phyloP scores from a whole-genome alignment of 1,140 invertebrate genomes.

The Zaprionus kolodkinae region DNA sequence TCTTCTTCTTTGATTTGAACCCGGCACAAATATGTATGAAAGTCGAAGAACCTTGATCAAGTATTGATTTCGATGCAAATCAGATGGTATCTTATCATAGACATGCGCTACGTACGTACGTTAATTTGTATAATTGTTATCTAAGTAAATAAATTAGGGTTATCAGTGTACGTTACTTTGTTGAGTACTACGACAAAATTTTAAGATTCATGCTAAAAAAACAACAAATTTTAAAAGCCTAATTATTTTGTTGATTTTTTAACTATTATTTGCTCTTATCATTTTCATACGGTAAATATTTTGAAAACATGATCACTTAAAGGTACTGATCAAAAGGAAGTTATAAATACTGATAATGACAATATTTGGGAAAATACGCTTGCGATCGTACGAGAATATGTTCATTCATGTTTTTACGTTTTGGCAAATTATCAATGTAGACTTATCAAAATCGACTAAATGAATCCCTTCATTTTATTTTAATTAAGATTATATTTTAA shows the following conservation, averaged over 20 bases:
- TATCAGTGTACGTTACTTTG: not conserved
- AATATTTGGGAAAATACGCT: too few species aligned
- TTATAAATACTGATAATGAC: not conserved
- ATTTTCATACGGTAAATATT: not conserved
- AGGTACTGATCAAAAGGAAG: not conserved
- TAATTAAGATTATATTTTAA: too few species aligned
- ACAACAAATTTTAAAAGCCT: not conserved
- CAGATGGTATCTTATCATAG: not conserved
- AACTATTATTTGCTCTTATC: not conserved
- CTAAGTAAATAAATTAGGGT: constrained; percentile 4
- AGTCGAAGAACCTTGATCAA: not conserved
- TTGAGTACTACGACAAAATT: not conserved
- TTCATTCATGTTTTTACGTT: not conserved
- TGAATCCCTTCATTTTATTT: too few species aligned
- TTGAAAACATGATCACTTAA: not conserved
- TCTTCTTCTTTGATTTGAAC: not conserved
- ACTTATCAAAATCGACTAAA: too few species aligned
- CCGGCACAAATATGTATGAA: not conserved
- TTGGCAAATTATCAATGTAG: not conserved
- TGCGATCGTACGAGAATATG: not conserved
- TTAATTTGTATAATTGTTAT: constrained; percentile 4
- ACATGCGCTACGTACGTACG: not conserved
- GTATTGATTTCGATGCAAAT: not conserved
- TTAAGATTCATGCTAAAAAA: constrained; percentile 2
- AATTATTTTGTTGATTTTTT: not conserved